Evolutionary conservation across 1,140 invertebrate genomes (phyloP), one percentile per base, ranked within the genome.

Genomic region (Wiebesia pumilae): DNA sequence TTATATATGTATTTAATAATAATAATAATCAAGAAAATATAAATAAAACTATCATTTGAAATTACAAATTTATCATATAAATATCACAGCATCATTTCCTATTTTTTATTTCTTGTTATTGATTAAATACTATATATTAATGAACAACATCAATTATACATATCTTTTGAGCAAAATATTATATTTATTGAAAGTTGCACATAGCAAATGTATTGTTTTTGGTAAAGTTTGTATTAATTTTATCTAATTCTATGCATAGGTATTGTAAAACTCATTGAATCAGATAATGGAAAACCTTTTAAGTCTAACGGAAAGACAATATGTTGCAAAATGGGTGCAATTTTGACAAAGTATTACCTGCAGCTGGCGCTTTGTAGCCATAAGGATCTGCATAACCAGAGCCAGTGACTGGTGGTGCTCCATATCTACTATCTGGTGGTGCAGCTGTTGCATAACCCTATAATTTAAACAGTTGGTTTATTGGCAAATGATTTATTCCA

Each of bases 291-390:
- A 79, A 79, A 54, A 6, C 33, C n/a, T 54, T 30, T 54, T 30
- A 78, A 54, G 4, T 71, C 35, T 6, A 79, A 79, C n/a, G 51
- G 21, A 77, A 79, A 79, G 30, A 54, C 1, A 54, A 79, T 79
- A 27, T 54, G 16, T 33, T 71, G 30, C 19, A 71, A 71, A 19
- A 38, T 16, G 16, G 9, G 19, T 75, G 40, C 27, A 75, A 75
- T 43, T 75, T 71, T 75, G 2, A 75, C 19, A 40, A 67, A n/a
- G 2, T 40, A 65, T 87, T 89, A 93, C 93, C 92, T 90, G 91
- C 91, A 88, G 92, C 90, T 87, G 93, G 91, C 89, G 91, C 89
- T 93, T 94, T 94, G 87, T 94, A 94, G 88, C 90, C 91, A 67
- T 94, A 94, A 78, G 93, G 93, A 91, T 94, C 93, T 16, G 92